phyloP scores from a whole-genome alignment of 1,140 invertebrate genomes.

The Drosophila sproati region DNA sequence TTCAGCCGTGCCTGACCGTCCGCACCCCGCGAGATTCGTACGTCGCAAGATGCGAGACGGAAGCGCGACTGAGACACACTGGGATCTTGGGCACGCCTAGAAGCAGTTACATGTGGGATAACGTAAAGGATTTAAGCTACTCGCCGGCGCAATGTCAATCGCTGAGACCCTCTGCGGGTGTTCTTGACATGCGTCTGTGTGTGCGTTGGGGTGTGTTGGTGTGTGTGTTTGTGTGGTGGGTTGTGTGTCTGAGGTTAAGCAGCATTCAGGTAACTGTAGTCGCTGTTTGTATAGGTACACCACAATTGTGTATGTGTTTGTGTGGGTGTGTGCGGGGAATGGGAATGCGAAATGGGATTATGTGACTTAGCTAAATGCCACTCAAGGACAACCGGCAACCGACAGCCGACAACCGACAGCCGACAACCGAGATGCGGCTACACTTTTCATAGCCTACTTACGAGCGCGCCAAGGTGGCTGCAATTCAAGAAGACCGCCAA shows the following conservation, averaged over 20 bases:
- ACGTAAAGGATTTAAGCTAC: conserved; percentile 73
- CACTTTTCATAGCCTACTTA: conserved; percentile 44
- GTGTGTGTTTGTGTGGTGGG: conserved; percentile 21
- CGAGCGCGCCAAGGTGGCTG: conserved; percentile 7
- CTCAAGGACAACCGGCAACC: conserved; percentile 43
- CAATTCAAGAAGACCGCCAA: background rate
- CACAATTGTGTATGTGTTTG: background rate
- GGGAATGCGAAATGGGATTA: conserved; percentile 47
- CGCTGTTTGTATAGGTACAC: conserved; percentile 41
- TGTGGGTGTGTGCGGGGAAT: background rate
- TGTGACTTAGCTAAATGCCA: conserved; percentile 48
- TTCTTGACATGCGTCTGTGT: background rate
- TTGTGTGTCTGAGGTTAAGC: conserved; percentile 30
- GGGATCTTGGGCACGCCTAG: conserved; percentile 52
- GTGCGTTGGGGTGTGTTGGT: background rate
- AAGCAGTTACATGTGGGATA: conserved; percentile 61
- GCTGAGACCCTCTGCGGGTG: conserved; percentile 46
- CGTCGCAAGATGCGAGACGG: too few relatives aligned
- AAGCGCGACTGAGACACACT: conserved; percentile 17
- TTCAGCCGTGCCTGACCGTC: background rate
- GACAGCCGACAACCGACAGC: too few relatives aligned
- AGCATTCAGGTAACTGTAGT: conserved; percentile 52
- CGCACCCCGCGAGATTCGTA: too few relatives aligned
- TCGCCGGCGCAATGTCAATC: conserved; percentile 56
- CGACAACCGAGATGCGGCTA: conserved; percentile 38